Conservation (phyloP, 2,113 vertebrate genomes). For the Prionailurus viverrinus region DNA sequence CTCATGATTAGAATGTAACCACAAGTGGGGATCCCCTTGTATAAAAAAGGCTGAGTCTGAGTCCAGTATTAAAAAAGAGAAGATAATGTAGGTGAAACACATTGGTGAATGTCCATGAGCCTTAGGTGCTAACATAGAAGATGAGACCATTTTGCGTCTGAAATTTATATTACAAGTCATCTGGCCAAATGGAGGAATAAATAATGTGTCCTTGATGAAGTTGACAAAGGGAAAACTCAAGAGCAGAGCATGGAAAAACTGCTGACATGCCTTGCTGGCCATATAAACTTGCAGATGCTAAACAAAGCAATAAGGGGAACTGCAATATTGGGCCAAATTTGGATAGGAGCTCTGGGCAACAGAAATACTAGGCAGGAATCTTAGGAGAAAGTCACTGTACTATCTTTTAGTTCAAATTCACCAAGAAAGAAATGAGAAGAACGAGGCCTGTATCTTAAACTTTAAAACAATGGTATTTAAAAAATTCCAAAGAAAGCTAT, state of each 20-base stretch:
- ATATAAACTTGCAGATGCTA: neutral
- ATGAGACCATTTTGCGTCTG: neutral
- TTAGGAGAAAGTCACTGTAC: slow-evolving; percentile 16
- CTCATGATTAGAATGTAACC: neutral
- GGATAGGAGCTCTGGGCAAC: neutral
- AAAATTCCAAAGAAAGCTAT: neutral
- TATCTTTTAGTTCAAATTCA: slow-evolving; percentile 46
- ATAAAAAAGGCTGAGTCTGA: neutral
- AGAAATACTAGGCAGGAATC: slow-evolving; percentile 3
- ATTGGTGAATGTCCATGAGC: neutral
- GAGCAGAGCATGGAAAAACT: neutral
- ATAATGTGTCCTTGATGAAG: slow-evolving; percentile 16
- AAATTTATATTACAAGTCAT: slow-evolving; percentile 44
- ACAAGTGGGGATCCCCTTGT: neutral
- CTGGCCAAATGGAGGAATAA: neutral
- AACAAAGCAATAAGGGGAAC: neutral
- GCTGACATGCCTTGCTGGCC: slow-evolving; percentile 14
- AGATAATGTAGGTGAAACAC: neutral
- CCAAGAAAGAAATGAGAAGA: slow-evolving; percentile 46
- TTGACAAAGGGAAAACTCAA: slow-evolving; percentile 10
- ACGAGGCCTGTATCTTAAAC: slow-evolving; percentile 23
- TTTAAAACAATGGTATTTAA: slow-evolving; percentile 23
- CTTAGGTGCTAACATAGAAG: slow-evolving; percentile 9
- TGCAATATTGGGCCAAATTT: neutral
- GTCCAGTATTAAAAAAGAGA: neutral